Evolutionary conservation across 2,888 invertebrate genomes (phyloP), one percentile per base, ranked within the genome.

Genomic region (Drosophila greeni): DNA sequence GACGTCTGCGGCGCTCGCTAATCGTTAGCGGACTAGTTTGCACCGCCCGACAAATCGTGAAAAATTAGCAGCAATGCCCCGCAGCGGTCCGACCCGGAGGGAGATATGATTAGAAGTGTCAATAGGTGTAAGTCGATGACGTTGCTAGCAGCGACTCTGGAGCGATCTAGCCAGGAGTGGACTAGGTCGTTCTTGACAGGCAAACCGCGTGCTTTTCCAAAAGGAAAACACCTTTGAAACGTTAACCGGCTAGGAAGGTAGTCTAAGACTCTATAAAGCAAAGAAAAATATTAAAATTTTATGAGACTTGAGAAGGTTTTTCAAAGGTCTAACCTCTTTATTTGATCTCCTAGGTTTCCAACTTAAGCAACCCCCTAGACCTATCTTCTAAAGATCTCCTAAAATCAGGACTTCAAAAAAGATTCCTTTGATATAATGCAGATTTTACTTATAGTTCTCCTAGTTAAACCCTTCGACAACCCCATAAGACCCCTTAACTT

Each of bases 101-200:
- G 52, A 67, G 77, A 82, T 80, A 82, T 82, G 81, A 81, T 81
- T 81, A 77, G 75, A 80, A 74, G 61, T 80, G 80, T 77, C 80
- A 81, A 81, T 82, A 81, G 51, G 45, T 72, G 66, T 70, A 54
- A 69, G 52, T 54, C 48, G 66, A 66, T 73, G 82, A 75, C 82
- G 76, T 71, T 49, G 75, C 52, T 57, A 43, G 36, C 52, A 48
- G 39, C 52, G 33, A 29, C 33, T 56, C 12, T 34, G 2, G 8
- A 33, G 26, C 33, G 34, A 68, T 60, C 52, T 70, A 61, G 45
- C 29, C 24, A 66, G 16, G 45, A 55, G 31, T 37, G 20, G 24
- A 24, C 1, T 24, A 37, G 29, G 20, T 54, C 24, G 11, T 54
- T 18, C 24, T 9, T 29, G 29, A 26, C 29, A 20, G 20, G 20